A percentile compares a stretch with the other conserved stretches of the same genome.
phyloP scores from a whole-genome alignment of 2,888 invertebrate species.

The Tryphoninae sp. region DNA sequence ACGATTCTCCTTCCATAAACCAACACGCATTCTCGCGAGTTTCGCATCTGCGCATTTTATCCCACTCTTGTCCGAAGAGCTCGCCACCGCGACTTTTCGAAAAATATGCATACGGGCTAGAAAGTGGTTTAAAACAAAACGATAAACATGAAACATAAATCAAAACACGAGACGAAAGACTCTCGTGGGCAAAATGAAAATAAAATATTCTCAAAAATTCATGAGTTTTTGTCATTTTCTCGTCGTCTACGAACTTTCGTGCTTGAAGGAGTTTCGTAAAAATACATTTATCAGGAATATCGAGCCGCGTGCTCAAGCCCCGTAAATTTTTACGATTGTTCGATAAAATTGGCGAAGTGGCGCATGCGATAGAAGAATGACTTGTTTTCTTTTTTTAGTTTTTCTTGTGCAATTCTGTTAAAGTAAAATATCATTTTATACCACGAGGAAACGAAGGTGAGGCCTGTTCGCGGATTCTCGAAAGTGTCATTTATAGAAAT shows the following conservation, averaged over 20 bases:
- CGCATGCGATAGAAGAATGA: neutral
- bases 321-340: no score
- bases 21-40: conserved; percentile 13
- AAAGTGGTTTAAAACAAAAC: no score
- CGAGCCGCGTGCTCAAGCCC: no score
- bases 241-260: no score
- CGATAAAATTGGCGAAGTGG: neutral
- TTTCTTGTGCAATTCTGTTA: conserved; percentile 7
- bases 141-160: neutral
- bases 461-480: conserved; percentile 39
- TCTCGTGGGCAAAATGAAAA: no score
- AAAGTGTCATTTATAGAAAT: conserved; percentile 52
- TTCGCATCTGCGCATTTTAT: conserved; percentile 35
- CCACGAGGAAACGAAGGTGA: conserved; percentile 25
- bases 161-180: neutral
- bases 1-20: conserved; percentile 37
- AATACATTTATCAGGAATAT: no score
- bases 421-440: conserved; percentile 18
- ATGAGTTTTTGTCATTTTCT: no score
- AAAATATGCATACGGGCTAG: neutral
- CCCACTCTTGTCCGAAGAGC: conserved; percentile 9
- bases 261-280: no score
- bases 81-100: conserved; percentile 11
- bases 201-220: no score
- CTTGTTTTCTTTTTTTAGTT: neutral